Conservation (phyloP, 2,888 invertebrate species). For the Platycnemis pennipes region DNA sequence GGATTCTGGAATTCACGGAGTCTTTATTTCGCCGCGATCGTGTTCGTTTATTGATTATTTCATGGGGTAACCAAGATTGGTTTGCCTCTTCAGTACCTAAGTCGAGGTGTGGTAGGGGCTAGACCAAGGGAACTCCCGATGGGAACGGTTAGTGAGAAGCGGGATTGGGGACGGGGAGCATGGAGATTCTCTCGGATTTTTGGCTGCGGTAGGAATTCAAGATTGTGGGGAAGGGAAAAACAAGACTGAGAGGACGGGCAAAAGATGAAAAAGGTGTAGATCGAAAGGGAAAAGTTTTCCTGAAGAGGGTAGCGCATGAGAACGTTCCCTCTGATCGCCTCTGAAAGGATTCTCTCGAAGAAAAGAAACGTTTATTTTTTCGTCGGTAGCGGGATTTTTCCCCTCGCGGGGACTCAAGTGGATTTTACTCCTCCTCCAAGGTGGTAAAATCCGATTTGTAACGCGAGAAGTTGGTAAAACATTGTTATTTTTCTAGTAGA, state of each 20-base stretch:
- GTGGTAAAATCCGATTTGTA: conserved; percentile 25
- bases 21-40: not conserved
- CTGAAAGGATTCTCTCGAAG: conserved; percentile 4
- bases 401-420: not conserved
- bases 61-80: not conserved
- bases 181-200: not conserved
- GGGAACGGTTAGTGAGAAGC: not conserved
- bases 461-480: not conserved
- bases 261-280: conserved; percentile 19
- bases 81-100: not conserved
- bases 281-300: conserved; percentile 13
- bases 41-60: not conserved
- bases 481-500: not conserved
- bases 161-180: not conserved
- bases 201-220: not conserved
- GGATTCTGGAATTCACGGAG: not conserved
- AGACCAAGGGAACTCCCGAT: not conserved
- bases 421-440: not conserved
- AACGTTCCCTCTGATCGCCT: conserved; percentile 24
- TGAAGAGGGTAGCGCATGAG: conserved; percentile 4
- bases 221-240: not conserved
- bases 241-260: not conserved
- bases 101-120: not conserved
- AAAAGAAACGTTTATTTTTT: not conserved
- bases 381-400: not conserved